phyloP scores from a whole-genome alignment of 2,113 vertebrate genomes.

The Menura novaehollandiae region DNA sequence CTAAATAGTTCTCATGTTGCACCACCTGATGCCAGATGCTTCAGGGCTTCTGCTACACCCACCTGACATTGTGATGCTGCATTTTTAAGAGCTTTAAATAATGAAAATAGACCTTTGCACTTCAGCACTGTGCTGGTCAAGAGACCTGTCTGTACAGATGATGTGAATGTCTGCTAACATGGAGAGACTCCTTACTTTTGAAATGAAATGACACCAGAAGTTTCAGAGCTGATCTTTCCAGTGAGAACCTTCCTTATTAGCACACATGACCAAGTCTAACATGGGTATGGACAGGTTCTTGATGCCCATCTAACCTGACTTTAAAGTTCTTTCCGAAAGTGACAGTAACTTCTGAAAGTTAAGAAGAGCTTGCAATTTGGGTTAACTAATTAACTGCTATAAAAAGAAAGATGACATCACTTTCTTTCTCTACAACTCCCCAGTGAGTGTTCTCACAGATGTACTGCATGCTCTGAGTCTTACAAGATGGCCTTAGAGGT shows the following conservation, averaged over 20 bases:
- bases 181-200: neutral
- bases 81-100: conserved; percentile 43
- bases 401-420: neutral
- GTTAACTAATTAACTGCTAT: neutral
- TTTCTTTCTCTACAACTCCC: neutral
- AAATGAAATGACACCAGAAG: neutral
- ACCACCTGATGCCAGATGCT: conserved; percentile 64
- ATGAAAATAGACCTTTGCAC: conserved; percentile 36
- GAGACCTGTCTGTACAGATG: conserved; percentile 20
- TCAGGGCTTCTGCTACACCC: conserved; percentile 33
- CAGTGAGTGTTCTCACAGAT: neutral
- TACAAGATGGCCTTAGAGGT: accelerated
- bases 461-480: no score
- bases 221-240: neutral
- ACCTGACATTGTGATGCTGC: conserved; percentile 35
- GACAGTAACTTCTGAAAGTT: neutral
- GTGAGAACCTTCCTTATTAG: neutral
- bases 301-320: neutral
- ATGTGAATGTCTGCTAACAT: neutral
- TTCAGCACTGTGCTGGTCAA: neutral
- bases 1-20: neutral
- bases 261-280: neutral
- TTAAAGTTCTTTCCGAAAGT: neutral
- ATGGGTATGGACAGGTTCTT: neutral
- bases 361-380: neutral